Evolutionary conservation across 2,888 invertebrate genomes (phyloP).

Genomic region (Keiferia lycopersicella): DNA sequence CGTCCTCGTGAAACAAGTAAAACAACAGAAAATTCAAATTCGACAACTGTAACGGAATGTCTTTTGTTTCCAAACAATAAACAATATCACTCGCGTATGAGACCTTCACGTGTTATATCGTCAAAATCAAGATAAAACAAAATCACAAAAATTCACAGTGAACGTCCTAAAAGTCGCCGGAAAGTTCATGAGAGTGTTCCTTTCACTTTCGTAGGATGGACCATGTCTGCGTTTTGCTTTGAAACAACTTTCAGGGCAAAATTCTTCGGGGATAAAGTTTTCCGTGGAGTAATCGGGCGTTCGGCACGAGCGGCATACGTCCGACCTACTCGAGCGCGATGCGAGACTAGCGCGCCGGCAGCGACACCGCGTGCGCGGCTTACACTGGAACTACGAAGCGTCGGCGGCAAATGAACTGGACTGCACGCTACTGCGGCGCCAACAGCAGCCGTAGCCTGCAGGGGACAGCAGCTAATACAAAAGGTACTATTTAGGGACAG

Average conservation of each 20-base stretch:
- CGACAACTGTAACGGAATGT: conserved; percentile 56
- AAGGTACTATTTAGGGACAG: too few relatives aligned
- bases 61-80: conserved; percentile 66
- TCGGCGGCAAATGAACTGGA: conserved; percentile 38
- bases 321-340: conserved; percentile 57
- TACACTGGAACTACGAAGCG: conserved; percentile 59
- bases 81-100: conserved; percentile 70
- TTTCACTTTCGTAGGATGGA: conserved; percentile 51
- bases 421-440: neutral
- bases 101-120: conserved; percentile 64
- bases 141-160: conserved; percentile 68
- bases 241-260: conserved; percentile 36
- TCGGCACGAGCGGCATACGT: conserved; percentile 52
- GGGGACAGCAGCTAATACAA: too few relatives aligned
- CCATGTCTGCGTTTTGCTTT: conserved; percentile 55
- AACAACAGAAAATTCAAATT: conserved; percentile 65
- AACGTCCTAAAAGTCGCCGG: conserved; percentile 52
- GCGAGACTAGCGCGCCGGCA: conserved; percentile 62
- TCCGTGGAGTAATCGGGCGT: conserved; percentile 56
- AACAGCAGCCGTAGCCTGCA: too few relatives aligned
- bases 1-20: conserved; percentile 65
- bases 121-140: conserved; percentile 60
- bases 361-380: conserved; percentile 62
- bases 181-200: conserved; percentile 50
- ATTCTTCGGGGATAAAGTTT: conserved; percentile 46